These are phyloP conservation scores for Taenaris catops DNA, from an alignment of 2,888 invertebrate genomes.

Conservation along the genomic window DNA sequence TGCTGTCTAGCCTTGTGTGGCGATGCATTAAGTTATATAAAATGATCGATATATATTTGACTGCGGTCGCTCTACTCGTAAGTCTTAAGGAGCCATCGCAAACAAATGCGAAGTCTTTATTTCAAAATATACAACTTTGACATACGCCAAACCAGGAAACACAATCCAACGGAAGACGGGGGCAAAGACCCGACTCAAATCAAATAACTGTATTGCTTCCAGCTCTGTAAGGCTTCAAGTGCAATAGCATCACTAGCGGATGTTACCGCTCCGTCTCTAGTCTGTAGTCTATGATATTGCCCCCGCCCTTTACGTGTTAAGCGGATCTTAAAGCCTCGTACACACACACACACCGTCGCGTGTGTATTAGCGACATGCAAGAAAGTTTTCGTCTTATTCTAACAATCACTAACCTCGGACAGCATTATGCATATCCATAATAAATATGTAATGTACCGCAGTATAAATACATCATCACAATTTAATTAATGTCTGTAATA, in stretches of 20 bases:
- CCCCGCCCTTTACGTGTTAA: conserved; percentile 76
- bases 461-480: too few relatives aligned
- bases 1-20: too few relatives aligned
- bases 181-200: conserved; percentile 76
- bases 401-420: too few relatives aligned
- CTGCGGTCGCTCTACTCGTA: too few relatives aligned
- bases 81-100: conserved; percentile 64
- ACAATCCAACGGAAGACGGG: conserved; percentile 72
- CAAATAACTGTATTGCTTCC: conserved; percentile 80
- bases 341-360: conserved; percentile 5
- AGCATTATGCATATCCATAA: too few relatives aligned
- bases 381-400: too few relatives aligned
- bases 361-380: conserved; percentile 6
- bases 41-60: too few relatives aligned
- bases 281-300: conserved; percentile 78
- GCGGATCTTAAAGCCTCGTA: conserved; percentile 44
- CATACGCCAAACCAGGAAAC: conserved; percentile 78
- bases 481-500: too few relatives aligned
- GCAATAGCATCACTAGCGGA: conserved; percentile 74
- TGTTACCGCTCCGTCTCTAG: conserved; percentile 68
- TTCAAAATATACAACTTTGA: conserved; percentile 78
- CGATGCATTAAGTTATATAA: too few relatives aligned
- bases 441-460: too few relatives aligned
- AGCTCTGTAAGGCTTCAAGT: conserved; percentile 78
- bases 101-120: conserved; percentile 62